phyloP scores from a whole-genome alignment of 2,113 vertebrate genomes.

The Sander vitreus region DNA sequence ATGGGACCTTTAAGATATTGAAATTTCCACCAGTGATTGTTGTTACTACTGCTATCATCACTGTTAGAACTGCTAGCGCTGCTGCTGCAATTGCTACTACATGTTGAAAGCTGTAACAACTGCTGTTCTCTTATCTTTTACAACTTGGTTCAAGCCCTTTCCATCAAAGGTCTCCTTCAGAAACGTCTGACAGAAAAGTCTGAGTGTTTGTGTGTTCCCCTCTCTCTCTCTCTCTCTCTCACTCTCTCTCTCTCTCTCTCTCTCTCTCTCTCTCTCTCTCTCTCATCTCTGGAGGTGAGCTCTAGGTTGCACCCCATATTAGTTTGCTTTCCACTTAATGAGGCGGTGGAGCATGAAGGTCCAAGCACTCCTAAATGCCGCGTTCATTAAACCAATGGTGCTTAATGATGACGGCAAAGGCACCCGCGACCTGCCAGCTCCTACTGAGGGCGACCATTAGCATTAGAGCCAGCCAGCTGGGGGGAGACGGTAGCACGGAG shows the following conservation, averaged over 20 bases:
- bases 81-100: background rate
- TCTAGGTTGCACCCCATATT: constrained; percentile 84
- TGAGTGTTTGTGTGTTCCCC: background rate
- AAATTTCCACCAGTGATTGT: background rate
- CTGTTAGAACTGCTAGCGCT: background rate
- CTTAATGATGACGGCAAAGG: constrained; percentile 85
- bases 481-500: constrained; percentile 54
- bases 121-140: constrained; percentile 12
- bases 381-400: constrained; percentile 85
- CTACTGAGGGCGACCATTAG: constrained; percentile 79
- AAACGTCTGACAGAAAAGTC: too few species aligned
- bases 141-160: constrained; percentile 33
- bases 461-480: constrained; percentile 75
- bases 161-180: constrained; percentile 40
- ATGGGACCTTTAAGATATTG: background rate
- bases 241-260: constrained; percentile 5
- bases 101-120: background rate
- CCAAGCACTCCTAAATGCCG: constrained; percentile 84
- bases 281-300: constrained; percentile 83
- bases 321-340: constrained; percentile 86
- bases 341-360: constrained; percentile 85
- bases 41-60: background rate
- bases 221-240: background rate
- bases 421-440: constrained; percentile 77
- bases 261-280: background rate